These are phyloP conservation scores for Invenusta paracnida DNA, from an alignment of 2,888 invertebrate species.

Conservation along the genomic window DNA sequence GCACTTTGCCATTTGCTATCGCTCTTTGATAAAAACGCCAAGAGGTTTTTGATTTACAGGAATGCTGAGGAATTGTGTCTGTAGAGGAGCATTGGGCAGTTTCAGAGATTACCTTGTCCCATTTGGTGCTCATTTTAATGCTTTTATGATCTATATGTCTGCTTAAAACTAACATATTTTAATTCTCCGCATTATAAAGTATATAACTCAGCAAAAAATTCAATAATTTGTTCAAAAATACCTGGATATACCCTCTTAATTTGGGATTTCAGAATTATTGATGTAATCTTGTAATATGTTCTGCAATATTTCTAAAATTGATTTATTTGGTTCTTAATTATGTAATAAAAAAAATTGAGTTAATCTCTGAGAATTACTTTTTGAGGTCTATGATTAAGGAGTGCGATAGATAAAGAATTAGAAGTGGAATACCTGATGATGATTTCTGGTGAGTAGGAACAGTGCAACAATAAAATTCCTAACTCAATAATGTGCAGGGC, in stretches of 20 bases:
- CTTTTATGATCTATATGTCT: not conserved
- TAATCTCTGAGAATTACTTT: no score
- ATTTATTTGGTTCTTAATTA: no score
- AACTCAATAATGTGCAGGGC: no score
- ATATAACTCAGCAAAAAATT: not conserved
- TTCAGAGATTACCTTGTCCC: not conserved
- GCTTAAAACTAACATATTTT: not conserved
- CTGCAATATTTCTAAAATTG: not conserved
- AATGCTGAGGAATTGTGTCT: slow-evolving; percentile 17
- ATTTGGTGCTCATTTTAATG: not conserved
- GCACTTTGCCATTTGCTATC: slow-evolving; percentile 12
- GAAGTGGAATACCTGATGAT: no score
- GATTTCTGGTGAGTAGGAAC: no score
- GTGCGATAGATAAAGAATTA: no score
- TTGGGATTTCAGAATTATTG: no score
- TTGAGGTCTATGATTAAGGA: no score
- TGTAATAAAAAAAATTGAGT: no score
- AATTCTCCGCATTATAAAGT: not conserved
- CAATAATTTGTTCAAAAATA: not conserved
- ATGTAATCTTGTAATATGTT: no score
- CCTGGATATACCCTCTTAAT: no score
- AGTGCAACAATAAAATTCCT: no score
- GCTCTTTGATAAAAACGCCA: slow-evolving; percentile 1
- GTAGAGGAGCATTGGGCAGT: not conserved
- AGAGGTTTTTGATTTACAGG: not conserved